Conservation (phyloP, 1,140 invertebrate genomes). For the Drosophila prosaltans region DNA sequence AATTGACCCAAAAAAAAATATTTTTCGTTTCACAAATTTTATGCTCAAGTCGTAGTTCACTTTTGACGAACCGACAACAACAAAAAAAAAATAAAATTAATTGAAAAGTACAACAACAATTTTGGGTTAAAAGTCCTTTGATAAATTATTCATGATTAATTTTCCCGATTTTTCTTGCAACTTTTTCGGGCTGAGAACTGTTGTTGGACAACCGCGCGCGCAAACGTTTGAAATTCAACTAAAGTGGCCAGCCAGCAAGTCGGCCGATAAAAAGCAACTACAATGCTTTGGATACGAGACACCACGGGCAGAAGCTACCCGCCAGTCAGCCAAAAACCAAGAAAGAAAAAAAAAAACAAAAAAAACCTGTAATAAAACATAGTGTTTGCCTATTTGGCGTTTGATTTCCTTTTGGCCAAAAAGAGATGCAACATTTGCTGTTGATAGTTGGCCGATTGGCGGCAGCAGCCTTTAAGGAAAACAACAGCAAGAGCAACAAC, state of each 20-base stretch:
- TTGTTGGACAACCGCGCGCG: slow-evolving; percentile 58
- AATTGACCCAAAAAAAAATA: slow-evolving; percentile 21
- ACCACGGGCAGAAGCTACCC: slow-evolving; percentile 69
- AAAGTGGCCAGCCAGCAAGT: slow-evolving; percentile 56
- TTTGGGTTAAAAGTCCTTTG: slow-evolving; percentile 11
- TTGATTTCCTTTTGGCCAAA: slow-evolving; percentile 64
- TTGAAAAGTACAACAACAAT: not conserved
- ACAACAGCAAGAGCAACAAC: not conserved
- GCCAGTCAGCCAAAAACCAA: slow-evolving; percentile 58
- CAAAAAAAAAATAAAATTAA: not conserved
- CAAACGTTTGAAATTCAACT: slow-evolving; percentile 77
- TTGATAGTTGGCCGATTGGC: not conserved
- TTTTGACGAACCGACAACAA: slow-evolving; percentile 7
- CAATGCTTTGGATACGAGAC: slow-evolving; percentile 47
- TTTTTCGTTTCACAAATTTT: not conserved
- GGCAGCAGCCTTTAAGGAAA: slow-evolving; percentile 1
- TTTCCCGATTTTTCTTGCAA: slow-evolving; percentile 27
- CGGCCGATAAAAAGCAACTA: slow-evolving; percentile 66
- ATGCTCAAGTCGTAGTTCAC: not conserved
- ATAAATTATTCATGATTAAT: slow-evolving; percentile 18
- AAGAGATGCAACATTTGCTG: slow-evolving; percentile 21
- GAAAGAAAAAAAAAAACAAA: slow-evolving; percentile 46
- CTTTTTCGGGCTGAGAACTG: slow-evolving; percentile 24
- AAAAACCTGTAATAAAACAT: slow-evolving; percentile 41
- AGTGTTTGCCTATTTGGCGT: slow-evolving; percentile 56